Percentiles rank a stretch among this genome's conserved stretches.
Evolutionary conservation across 2,797 vertebrate species (phyloP).

Genomic region (Sebastes iracundus): DNA sequence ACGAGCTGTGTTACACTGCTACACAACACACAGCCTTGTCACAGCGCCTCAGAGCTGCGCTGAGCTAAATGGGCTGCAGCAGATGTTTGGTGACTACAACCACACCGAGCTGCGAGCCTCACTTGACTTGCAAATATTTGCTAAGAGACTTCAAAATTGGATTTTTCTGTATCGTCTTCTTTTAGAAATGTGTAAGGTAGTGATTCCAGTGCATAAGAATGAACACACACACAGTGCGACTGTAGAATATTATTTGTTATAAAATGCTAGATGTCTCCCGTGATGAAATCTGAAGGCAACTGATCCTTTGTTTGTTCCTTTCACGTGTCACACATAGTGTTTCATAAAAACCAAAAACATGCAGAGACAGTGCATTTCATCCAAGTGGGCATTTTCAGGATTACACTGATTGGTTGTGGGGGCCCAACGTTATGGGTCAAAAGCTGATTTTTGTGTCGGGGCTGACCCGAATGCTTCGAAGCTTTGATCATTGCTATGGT

Average conservation of each 20-base stretch:
- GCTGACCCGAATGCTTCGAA: no score
- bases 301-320: constrained; percentile 10
- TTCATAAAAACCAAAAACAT: not conserved
- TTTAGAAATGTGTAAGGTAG: constrained; percentile 44
- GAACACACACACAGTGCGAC: constrained; percentile 22
- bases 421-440: not conserved
- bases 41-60: constrained; percentile 66
- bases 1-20: constrained; percentile 76
- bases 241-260: constrained; percentile 8
- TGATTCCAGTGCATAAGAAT: constrained; percentile 30
- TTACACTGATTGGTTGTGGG: not conserved
- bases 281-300: constrained; percentile 16
- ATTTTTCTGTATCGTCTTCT: constrained; percentile 53
- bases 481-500: no score
- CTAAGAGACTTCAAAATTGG: constrained; percentile 70
- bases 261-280: not conserved
- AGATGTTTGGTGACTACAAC: constrained; percentile 78
- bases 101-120: constrained; percentile 50
- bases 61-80: constrained; percentile 75
- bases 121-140: constrained; percentile 80
- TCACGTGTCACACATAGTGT: not conserved
- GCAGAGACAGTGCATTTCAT: not conserved
- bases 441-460: not conserved
- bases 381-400: not conserved
- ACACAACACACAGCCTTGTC: constrained; percentile 74